Evolutionary conservation across 2,888 invertebrate genomes (phyloP).

Genomic region (Cryptosula pallasiana): DNA sequence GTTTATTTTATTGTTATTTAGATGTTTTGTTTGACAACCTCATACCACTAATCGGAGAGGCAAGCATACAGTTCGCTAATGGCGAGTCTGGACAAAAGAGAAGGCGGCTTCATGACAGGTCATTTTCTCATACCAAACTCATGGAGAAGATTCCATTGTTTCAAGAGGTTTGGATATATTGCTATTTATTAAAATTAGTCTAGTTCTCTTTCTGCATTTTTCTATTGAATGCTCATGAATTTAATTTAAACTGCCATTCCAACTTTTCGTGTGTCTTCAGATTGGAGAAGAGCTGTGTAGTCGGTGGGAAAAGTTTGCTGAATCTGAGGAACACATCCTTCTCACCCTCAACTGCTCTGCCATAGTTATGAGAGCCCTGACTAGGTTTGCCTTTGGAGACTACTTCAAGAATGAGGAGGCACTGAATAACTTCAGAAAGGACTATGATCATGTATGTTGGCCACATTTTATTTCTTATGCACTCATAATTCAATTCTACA

Average conservation of each 20-base stretch:
- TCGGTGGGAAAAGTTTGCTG: not conserved
- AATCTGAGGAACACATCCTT: not conserved
- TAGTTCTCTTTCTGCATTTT: not conserved
- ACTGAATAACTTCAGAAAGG: not conserved
- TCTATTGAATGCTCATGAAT: not conserved
- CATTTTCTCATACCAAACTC: not conserved
- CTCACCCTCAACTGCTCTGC: not conserved
- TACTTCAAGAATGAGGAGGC: conserved; percentile 10
- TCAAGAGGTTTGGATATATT: conserved; percentile 7
- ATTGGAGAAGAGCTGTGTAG: conserved; percentile 4
- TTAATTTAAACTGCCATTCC: too few relatives aligned
- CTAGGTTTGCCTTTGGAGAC: conserved; percentile 12
- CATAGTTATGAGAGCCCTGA: not conserved
- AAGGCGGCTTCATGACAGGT: conserved; percentile 16
- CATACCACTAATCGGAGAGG: not conserved
- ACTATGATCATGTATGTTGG: conserved; percentile 5
- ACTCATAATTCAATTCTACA: too few relatives aligned
- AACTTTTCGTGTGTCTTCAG: not conserved
- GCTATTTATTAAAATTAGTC: too few relatives aligned
- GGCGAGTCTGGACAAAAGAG: not conserved
- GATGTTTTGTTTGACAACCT: not conserved
- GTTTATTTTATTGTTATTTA: too few relatives aligned
- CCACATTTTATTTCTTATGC: too few relatives aligned
- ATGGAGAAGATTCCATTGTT: not conserved
- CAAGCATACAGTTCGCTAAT: conserved; percentile 5